phyloP scores from a whole-genome alignment of 2,797 vertebrate genomes.

The Gambelia wislizenii region DNA sequence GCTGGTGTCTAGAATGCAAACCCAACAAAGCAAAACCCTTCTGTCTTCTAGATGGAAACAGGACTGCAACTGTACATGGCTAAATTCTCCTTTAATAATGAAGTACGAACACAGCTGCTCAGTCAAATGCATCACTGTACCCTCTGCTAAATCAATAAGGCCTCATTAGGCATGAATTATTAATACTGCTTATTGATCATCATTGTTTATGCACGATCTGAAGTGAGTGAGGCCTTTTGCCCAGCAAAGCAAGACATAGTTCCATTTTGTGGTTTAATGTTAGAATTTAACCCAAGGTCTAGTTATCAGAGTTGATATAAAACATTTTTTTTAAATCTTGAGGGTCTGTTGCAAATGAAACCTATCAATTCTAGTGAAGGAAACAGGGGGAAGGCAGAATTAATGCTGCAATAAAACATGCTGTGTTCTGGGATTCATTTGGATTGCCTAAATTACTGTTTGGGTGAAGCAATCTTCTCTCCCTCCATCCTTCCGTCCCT shows the following conservation, averaged over 20 bases:
- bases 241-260: not conserved
- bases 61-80: not conserved
- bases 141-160: conserved; percentile 12
- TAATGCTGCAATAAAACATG: not conserved
- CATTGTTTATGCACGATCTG: not conserved
- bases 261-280: conserved; percentile 2
- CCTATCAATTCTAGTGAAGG: not conserved
- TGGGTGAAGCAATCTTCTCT: not conserved
- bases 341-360: not conserved
- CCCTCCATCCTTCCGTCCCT: too few species aligned
- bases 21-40: not conserved
- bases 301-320: not conserved
- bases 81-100: conserved; percentile 20
- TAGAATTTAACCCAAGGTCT: conserved; percentile 1
- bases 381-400: not conserved
- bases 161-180: conserved; percentile 31
- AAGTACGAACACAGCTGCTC: conserved; percentile 23
- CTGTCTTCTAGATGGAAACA: not conserved
- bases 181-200: conserved; percentile 24
- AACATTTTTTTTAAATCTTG: not conserved
- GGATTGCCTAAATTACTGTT: not conserved
- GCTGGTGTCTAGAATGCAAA: not conserved
- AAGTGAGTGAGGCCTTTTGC: not conserved
- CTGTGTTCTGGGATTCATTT: not conserved
- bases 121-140: conserved; percentile 3